Conservation (phyloP, 2,888 invertebrate genomes). For the Ctenicera cuprea region DNA sequence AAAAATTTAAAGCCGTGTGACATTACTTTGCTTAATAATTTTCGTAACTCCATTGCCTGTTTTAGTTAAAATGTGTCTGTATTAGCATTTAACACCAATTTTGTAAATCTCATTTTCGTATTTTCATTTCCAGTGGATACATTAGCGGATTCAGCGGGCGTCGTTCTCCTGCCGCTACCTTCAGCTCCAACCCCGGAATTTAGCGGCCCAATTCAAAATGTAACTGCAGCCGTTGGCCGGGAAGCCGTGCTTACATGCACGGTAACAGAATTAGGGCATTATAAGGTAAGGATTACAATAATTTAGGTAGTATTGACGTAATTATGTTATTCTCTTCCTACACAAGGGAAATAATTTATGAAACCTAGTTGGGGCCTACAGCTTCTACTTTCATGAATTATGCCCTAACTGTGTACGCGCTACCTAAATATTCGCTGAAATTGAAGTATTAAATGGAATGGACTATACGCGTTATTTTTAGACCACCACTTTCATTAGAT, state of each 20-base stretch:
- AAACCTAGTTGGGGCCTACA: neutral
- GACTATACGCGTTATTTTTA: neutral
- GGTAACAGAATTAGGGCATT: constrained; percentile 83
- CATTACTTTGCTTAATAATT: constrained; percentile 24
- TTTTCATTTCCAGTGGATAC: constrained; percentile 49
- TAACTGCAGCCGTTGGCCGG: constrained; percentile 83
- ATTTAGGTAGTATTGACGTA: neutral
- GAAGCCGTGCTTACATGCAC: constrained; percentile 85
- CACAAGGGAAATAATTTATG: neutral
- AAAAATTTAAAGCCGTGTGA: constrained; percentile 32
- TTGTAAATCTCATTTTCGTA: neutral
- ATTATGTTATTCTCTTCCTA: neutral
- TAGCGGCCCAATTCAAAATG: constrained; percentile 81
- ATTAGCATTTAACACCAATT: neutral
- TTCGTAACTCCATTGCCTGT: neutral
- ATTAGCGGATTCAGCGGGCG: constrained; percentile 45
- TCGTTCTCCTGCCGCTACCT: constrained; percentile 50
- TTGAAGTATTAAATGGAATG: neutral
- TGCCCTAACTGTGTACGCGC: neutral
- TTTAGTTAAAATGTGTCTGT: neutral
- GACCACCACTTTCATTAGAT: neutral
- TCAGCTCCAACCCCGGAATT: constrained; percentile 78
- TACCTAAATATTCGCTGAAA: constrained; percentile 4
- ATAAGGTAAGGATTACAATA: constrained; percentile 76
- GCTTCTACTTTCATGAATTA: constrained; percentile 3